Conservation (phyloP, 2,888 invertebrate species). For the Drosophila anceps region DNA sequence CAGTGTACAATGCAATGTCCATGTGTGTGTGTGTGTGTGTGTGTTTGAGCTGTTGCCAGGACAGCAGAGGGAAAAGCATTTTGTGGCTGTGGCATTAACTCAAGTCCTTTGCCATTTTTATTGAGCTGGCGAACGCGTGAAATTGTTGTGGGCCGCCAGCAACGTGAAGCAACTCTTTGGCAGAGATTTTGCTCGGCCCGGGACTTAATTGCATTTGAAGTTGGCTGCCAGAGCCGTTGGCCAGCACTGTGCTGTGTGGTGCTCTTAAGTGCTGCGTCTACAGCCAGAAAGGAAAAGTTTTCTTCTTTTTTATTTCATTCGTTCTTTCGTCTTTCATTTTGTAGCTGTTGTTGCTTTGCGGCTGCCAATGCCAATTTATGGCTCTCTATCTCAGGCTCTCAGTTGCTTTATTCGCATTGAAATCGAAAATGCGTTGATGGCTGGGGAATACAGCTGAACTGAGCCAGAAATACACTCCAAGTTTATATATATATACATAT, state of each 20-base stretch:
- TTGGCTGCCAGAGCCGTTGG: constrained; percentile 43
- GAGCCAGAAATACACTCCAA: constrained; percentile 13
- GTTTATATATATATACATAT: constrained; percentile 3
- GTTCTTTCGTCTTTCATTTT: neutral
- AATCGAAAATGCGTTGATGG: constrained; percentile 76
- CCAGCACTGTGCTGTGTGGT: constrained; percentile 18
- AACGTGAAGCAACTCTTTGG: constrained; percentile 33
- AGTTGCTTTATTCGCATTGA: constrained; percentile 62
- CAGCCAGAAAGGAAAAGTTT: constrained; percentile 74
- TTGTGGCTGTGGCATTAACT: constrained; percentile 66
- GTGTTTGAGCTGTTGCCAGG: neutral
- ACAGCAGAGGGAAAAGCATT: constrained; percentile 21
- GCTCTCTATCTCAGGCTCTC: constrained; percentile 18
- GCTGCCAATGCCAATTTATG: constrained; percentile 78
- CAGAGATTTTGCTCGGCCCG: constrained; percentile 59
- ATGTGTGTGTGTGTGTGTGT: neutral
- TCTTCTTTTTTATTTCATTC: constrained; percentile 1
- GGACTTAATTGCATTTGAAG: constrained; percentile 79
- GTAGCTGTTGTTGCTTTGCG: constrained; percentile 45
- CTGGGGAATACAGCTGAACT: constrained; percentile 57
- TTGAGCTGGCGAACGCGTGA: constrained; percentile 75
- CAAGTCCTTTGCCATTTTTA: constrained; percentile 76
- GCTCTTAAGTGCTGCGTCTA: constrained; percentile 68
- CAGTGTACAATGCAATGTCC: constrained; percentile 56
- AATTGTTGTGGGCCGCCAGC: constrained; percentile 67